phyloP scores from a whole-genome alignment of 2,113 vertebrate genomes.

The Melanerpes formicivorus region DNA sequence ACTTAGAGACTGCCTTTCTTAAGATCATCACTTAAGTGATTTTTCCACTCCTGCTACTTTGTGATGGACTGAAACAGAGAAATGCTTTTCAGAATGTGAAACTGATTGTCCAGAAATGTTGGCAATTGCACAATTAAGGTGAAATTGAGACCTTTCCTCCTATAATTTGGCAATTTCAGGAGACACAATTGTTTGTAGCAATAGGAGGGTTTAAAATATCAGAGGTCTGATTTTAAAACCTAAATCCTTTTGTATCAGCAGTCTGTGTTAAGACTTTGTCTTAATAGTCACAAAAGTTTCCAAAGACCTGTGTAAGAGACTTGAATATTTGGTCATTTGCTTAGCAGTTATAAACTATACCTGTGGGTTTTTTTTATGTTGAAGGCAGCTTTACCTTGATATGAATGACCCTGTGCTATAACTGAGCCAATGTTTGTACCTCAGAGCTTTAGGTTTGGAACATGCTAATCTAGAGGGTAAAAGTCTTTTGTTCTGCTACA shows the following conservation, averaged over 20 bases:
- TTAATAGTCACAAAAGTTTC: background rate
- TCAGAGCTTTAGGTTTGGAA: background rate
- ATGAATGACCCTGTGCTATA: background rate
- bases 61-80: background rate
- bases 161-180: background rate
- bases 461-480: background rate
- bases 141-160: background rate
- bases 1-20: background rate
- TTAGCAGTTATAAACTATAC: background rate
- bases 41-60: background rate
- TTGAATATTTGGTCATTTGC: accelerated
- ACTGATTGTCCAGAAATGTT: background rate
- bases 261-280: too few species aligned
- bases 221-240: background rate
- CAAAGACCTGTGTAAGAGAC: background rate
- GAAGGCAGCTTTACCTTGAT: background rate
- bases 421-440: background rate
- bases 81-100: background rate
- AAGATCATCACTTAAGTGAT: background rate
- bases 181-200: background rate
- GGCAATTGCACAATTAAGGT: background rate
- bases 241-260: background rate
- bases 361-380: background rate
- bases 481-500: background rate
- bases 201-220: background rate